Conservation (phyloP, 1,140 invertebrate genomes). For the Lasioglossum baleicum region DNA sequence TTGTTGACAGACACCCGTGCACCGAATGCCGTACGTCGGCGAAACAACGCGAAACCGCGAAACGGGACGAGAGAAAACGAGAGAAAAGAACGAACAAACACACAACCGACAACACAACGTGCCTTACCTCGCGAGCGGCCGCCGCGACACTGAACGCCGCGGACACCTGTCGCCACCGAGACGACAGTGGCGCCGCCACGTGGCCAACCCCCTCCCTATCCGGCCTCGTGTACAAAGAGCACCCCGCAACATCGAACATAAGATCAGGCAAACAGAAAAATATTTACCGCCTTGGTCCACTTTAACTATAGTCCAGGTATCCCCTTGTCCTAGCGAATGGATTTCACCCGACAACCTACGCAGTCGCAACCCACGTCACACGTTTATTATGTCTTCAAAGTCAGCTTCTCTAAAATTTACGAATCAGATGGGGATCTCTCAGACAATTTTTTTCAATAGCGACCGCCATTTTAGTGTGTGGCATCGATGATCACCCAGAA, state of each 20-base stretch:
- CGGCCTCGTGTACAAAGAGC: constrained; percentile 11
- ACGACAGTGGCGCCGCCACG: constrained; percentile 72
- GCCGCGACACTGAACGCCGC: constrained; percentile 77
- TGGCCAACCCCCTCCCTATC: constrained; percentile 67
- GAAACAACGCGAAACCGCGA: neutral
- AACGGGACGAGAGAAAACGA: neutral
- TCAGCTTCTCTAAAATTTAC: too few species aligned
- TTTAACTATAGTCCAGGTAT: neutral
- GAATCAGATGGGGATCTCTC: too few species aligned
- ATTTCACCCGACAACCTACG: too few species aligned
- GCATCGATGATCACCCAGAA: too few species aligned
- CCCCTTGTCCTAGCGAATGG: too few species aligned
- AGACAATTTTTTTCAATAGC: too few species aligned
- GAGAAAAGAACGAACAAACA: constrained; percentile 8
- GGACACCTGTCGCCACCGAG: constrained; percentile 75
- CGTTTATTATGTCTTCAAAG: too few species aligned
- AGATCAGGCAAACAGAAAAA: neutral
- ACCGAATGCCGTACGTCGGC: neutral
- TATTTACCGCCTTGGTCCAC: neutral
- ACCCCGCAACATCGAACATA: constrained; percentile 33
- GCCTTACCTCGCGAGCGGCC: constrained; percentile 77
- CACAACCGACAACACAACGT: constrained; percentile 50
- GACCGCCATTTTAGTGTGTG: too few species aligned
- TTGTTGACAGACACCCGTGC: constrained; percentile 17
- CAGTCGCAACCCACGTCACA: too few species aligned